Conservation (phyloP, 1,140 invertebrate species). For the Drosophila baimaii region DNA sequence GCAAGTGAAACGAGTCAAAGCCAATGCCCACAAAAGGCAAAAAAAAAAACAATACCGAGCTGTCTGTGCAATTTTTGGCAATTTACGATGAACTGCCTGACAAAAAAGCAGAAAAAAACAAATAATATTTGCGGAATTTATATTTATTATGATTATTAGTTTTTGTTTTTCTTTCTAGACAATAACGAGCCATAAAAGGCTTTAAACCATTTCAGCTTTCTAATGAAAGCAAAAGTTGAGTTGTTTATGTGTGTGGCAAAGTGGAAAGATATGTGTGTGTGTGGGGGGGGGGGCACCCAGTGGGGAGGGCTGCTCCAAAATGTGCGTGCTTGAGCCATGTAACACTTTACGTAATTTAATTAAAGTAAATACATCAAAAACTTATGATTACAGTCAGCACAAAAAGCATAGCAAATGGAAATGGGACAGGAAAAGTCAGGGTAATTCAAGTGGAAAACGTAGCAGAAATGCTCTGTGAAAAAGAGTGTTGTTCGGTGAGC, state of each 20-base stretch:
- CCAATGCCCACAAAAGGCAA: constrained; percentile 21
- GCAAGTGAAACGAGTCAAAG: constrained; percentile 55
- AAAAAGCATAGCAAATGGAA: constrained; percentile 39
- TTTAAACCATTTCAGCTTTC: constrained; percentile 64
- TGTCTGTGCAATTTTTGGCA: constrained; percentile 40
- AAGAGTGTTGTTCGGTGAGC: constrained; percentile 19
- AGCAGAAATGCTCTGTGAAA: constrained; percentile 38
- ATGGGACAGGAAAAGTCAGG: constrained; percentile 35
- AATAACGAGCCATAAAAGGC: constrained; percentile 48
- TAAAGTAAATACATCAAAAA: constrained; percentile 70
- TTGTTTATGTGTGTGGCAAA: constrained; percentile 32
- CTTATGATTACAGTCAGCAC: constrained; percentile 58
- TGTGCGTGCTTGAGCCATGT: constrained; percentile 67
- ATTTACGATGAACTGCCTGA: constrained; percentile 48
- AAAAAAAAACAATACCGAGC: constrained; percentile 7
- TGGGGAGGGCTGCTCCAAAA: constrained; percentile 19
- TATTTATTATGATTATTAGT: constrained; percentile 45
- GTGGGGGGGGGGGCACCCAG: constrained; percentile 1
- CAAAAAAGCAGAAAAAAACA: constrained; percentile 12
- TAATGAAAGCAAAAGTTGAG: constrained; percentile 70
- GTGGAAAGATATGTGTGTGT: constrained; percentile 39
- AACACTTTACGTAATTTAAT: constrained; percentile 80
- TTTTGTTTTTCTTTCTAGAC: constrained; percentile 46
- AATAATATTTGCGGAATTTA: constrained; percentile 53
- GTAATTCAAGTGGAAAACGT: constrained; percentile 37